Conservation (phyloP, 2,113 vertebrate species). For the Grammomys dolichurus region DNA sequence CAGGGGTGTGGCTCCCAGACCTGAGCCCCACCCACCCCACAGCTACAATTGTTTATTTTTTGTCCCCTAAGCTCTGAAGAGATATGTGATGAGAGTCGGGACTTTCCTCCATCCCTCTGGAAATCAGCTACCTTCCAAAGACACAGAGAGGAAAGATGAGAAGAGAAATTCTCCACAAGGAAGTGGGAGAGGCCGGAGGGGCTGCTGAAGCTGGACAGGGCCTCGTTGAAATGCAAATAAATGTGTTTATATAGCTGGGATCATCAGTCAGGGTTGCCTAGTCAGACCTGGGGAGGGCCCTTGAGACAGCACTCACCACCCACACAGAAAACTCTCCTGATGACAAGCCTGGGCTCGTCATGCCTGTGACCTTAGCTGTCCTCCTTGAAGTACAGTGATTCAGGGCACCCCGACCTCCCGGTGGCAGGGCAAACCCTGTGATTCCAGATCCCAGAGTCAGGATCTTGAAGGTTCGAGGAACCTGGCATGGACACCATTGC, state of each 20-base stretch:
- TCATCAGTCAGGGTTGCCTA: not conserved
- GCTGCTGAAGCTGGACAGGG: accelerated
- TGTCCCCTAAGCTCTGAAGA: not conserved
- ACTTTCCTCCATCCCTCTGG: constrained; percentile 1
- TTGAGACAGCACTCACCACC: not conserved
- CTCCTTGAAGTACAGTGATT: not conserved
- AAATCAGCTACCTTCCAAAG: not conserved
- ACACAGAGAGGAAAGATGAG: not conserved
- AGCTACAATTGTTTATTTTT: not conserved
- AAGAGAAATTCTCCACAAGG: not conserved
- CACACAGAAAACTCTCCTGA: not conserved
- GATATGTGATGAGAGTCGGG: not conserved
- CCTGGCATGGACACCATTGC: not conserved
- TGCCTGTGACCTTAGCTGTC: not conserved
- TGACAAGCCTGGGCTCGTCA: not conserved
- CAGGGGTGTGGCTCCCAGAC: not conserved
- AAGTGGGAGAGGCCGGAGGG: accelerated
- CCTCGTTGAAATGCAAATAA: not conserved
- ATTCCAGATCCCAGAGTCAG: not conserved
- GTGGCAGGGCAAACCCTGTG: not conserved
- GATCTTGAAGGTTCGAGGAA: not conserved
- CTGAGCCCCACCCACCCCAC: not conserved
- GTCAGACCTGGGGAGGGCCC: not conserved
- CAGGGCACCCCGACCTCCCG: not conserved
- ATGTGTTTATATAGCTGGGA: not conserved